A percentile compares a stretch with the other conserved stretches of the same genome.
Conservation (phyloP, 2,113 vertebrate species). For the Australoheros scitulus region DNA sequence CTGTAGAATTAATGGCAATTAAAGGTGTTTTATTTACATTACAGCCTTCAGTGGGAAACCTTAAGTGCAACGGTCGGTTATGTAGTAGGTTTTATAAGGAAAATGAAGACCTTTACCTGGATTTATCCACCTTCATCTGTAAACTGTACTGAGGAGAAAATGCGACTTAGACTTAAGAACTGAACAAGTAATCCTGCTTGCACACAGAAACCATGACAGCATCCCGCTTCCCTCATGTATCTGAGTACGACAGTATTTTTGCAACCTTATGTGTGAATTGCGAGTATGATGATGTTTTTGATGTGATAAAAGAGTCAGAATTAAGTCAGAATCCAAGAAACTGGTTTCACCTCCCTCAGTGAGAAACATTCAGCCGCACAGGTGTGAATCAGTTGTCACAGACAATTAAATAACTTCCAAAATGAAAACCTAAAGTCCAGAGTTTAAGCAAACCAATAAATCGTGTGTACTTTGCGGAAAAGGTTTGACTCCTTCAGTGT, state of each 20-base stretch:
- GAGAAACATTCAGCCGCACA: no score
- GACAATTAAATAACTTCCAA: not conserved
- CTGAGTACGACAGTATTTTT: not conserved
- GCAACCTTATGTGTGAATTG: not conserved
- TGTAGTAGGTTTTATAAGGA: not conserved
- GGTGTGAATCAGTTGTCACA: no score
- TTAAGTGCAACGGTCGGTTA: not conserved
- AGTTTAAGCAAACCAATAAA: not conserved
- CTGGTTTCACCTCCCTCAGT: no score
- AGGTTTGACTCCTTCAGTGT: not conserved
- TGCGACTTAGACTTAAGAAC: not conserved
- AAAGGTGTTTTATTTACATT: not conserved
- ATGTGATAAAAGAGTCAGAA: no score
- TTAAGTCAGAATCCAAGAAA: no score
- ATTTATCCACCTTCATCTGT: not conserved
- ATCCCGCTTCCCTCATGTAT: not conserved
- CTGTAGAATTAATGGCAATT: not conserved
- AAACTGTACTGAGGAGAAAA: not conserved
- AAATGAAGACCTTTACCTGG: not conserved
- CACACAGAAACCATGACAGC: not conserved
- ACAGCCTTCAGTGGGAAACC: not conserved
- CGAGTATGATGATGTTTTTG: not conserved
- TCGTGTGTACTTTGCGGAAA: not conserved
- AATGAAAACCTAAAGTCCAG: not conserved
- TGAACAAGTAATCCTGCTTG: not conserved